Base-by-base conservation (phyloP, 2,797 vertebrate genomes). In the Betta splendens region DNA sequence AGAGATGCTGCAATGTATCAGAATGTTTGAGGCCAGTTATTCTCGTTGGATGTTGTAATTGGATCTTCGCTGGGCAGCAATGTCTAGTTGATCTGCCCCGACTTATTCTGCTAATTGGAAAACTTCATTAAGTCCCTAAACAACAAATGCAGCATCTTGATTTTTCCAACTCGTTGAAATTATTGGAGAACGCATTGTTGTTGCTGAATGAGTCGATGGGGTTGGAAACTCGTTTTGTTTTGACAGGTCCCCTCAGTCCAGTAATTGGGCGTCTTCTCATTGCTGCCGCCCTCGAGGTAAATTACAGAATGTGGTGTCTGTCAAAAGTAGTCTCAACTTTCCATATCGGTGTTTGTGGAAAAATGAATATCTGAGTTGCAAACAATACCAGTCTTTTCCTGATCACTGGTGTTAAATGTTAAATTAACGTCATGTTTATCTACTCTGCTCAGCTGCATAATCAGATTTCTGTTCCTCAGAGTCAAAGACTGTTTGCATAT, bases 361-460 rank as follows among this genome's bases (percentile, higher is more conserved):
- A 31, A 59, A 63, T 70, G 6, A 17, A 45, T 42, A 54, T 50
- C 44, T 50, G 16, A 50, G 21, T 50, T 44, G 6, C 54, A 63
- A 56, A 51, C 64, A 60, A 68, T 48, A 42, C 46, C 31, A 37
- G 17, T 39, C 18, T 47, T n/a, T 60, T 69, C 57, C 57, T 31
- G 49, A 31, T 42, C 52, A 59, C 25, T 57, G 29, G 20, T 46
- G 49, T 46, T 47, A 44, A 70, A 69, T 61, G 69, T 69, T 74
- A 64, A 65, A 73, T 72, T 64, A 70, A 43, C 67, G 28, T 71
- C 35, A 36, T 65, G 68, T 33, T 53, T 64, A 64, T 47, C 45
- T 20, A 25, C 22, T 23, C 5, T 7, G 21, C 38, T 58, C 26
- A 18, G 47, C 42, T 79, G 64, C 55, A 77, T 78, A 28, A n/a